phyloP scores from a whole-genome alignment of 2,797 vertebrate species.

The Phalanger gymnotis region DNA sequence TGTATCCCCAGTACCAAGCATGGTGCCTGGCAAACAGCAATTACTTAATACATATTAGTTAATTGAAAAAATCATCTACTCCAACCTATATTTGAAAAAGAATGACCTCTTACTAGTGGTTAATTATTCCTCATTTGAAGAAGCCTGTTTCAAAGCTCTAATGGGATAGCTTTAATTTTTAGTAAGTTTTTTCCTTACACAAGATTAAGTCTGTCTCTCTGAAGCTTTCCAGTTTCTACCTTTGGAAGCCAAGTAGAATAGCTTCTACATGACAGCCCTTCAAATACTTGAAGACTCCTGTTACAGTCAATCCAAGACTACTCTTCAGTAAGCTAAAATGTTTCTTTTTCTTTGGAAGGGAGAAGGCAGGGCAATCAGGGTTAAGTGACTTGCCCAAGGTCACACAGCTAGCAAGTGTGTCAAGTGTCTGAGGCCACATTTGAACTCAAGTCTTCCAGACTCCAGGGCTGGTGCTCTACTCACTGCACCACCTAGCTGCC shows the following conservation, averaged over 20 bases:
- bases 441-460: too few species aligned
- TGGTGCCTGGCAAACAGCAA: neutral
- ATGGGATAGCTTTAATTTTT: neutral
- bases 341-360: too few species aligned
- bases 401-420: too few species aligned
- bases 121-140: neutral
- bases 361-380: too few species aligned
- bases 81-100: neutral
- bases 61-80: neutral
- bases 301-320: neutral
- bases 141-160: too few species aligned
- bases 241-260: neutral
- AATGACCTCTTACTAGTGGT: neutral
- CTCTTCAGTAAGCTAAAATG: neutral
- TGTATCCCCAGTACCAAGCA: neutral
- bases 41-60: too few species aligned
- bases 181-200: neutral
- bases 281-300: neutral
- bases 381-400: too few species aligned
- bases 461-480: too few species aligned
- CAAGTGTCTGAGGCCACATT: too few species aligned
- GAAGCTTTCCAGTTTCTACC: neutral
- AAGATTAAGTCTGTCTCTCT: neutral
- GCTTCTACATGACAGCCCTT: neutral
- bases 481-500: too few species aligned